Base-by-base conservation (phyloP, 2,113 vertebrate species). In the Ophthalmolycus amberensis region DNA sequence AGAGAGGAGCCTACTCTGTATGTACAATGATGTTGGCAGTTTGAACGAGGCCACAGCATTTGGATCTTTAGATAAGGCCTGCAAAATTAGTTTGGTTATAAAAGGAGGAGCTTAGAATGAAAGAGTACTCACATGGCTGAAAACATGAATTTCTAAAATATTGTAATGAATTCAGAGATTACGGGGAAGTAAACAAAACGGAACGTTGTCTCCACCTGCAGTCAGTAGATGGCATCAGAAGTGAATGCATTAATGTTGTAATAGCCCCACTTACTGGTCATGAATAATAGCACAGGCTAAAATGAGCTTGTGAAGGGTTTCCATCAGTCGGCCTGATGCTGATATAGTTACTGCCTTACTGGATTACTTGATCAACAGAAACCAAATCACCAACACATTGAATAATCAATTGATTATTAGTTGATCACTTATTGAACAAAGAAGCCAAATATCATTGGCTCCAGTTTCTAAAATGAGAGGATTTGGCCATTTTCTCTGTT, bases 251-350 rank as follows among this genome's bases (percentile, higher is more conserved):
- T 84, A 3, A 29, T 81, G 58, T 56, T 83, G 63, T 60, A 80
- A 88, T 72, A 67, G 71, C 85, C 0, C 88, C 90, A 80, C 73
- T n/a, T 83, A 76, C 54, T 91, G 93, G 86, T 18, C 52, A 63
- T 3, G 46, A 22, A 74, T 8, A 71, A 63, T 27, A 92, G 1
- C 66, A 42, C 80, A 86, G 14, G 12, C 1, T 50, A 0, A 20
- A 46, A 60, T 27, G 0, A 67, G 22, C 15, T 63, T n/a, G n/a
- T 32, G 29, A 37, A n/a, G 5, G 32, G 11, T 56, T 40, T 9
- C 14, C 15, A 25, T 60, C n/a, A 40, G 22, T 68, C 7, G 48
- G 34, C 37, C 15, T 56, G 34, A 27, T 3, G 15, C 29, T 18
- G 10, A 52, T 6, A 34, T 32, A 46, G 29, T 15, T 4, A 29